Percentiles rank a stretch among this genome's conserved stretches.
phyloP scores from a whole-genome alignment of 2,113 vertebrate species.

The Tupaia chinensis region DNA sequence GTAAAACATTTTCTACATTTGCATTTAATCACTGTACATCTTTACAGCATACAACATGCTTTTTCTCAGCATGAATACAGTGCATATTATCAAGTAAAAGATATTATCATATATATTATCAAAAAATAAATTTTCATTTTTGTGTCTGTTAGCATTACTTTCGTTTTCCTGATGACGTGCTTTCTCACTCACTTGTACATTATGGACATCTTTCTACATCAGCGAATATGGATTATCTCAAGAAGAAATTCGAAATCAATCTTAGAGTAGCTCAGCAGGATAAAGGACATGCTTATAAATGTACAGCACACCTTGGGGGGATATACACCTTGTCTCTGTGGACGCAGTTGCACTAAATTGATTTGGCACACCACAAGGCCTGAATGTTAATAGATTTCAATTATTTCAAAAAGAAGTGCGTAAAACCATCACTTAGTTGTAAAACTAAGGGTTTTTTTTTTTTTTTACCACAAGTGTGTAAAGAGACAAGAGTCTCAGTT shows the following conservation, averaged over 20 bases:
- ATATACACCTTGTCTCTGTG: rapidly evolving
- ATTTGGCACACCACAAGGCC: neutral
- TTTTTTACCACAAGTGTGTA: rapidly evolving
- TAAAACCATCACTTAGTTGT: neutral
- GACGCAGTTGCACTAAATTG: rapidly evolving
- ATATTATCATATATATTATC: too few species aligned
- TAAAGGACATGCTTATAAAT: neutral
- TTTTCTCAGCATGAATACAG: too few species aligned
- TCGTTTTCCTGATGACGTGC: too few species aligned
- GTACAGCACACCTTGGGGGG: rapidly evolving
- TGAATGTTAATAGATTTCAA: neutral
- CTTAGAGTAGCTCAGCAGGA: too few species aligned
- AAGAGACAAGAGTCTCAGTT: rapidly evolving
- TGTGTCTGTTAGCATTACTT: too few species aligned
- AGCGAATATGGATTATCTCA: neutral
- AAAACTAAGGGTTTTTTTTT: neutral
- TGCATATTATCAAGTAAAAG: too few species aligned
- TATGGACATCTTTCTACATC: neutral
- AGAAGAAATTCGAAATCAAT: neutral
- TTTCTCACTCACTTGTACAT: rapidly evolving
- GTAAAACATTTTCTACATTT: too few species aligned
- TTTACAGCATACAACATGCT: too few species aligned
- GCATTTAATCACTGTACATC: too few species aligned
- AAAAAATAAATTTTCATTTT: too few species aligned
- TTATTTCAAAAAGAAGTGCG: neutral